phyloP scores from a whole-genome alignment of 2,888 invertebrate species.

The Synanthedon formicaeformis region DNA sequence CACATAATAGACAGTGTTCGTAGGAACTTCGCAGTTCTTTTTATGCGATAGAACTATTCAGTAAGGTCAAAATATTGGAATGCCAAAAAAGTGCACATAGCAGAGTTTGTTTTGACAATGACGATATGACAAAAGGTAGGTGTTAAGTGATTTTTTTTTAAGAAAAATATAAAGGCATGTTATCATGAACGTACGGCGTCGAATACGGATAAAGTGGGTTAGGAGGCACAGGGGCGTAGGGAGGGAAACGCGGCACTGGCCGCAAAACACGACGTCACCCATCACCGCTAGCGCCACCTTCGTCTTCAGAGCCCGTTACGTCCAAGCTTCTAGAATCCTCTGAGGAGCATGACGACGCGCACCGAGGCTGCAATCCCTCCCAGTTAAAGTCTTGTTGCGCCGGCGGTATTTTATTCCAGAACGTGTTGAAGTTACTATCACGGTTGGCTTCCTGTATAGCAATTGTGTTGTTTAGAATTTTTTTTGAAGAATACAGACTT shows the following conservation, averaged over 20 bases:
- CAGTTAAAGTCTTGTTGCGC: conserved; percentile 36
- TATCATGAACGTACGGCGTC: conserved; percentile 36
- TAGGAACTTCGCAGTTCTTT: too few relatives aligned
- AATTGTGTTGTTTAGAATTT: background rate
- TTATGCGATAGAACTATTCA: too few relatives aligned
- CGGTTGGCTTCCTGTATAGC: conserved; percentile 37
- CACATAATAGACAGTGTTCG: too few relatives aligned
- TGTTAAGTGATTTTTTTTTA: conserved; percentile 13
- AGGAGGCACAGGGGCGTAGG: conserved; percentile 30
- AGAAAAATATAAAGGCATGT: conserved; percentile 45
- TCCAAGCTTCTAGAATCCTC: conserved; percentile 63
- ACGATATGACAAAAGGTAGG: too few relatives aligned
- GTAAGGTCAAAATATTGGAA: too few relatives aligned
- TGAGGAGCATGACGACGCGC: conserved; percentile 53
- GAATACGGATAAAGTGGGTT: conserved; percentile 31
- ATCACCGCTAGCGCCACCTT: conserved; percentile 41
- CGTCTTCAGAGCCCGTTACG: conserved; percentile 67
- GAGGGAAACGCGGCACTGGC: conserved; percentile 65
- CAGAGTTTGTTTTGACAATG: too few relatives aligned
- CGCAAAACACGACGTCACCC: conserved; percentile 64
- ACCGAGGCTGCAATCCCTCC: conserved; percentile 42
- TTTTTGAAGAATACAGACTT: background rate
- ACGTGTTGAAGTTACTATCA: conserved; percentile 55
- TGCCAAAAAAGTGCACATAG: too few relatives aligned
- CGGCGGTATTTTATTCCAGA: conserved; percentile 61